Evolutionary conservation across 2,113 vertebrate species (phyloP), one percentile per base, ranked within the genome.

Genomic region (Eonycteris spelaea): DNA sequence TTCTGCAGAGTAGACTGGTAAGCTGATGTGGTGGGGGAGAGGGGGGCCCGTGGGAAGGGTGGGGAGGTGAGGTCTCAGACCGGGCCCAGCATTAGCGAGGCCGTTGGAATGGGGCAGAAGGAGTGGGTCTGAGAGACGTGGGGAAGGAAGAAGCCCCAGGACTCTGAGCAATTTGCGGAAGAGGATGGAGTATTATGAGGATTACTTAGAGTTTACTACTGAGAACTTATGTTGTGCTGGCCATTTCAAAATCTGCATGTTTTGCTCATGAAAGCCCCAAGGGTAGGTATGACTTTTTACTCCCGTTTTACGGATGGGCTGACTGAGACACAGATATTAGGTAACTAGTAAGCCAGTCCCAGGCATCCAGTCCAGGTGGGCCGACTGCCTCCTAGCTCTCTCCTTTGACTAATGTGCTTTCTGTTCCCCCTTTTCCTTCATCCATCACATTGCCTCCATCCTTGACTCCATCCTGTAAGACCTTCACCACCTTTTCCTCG

Each of bases 221-320:
- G 33, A 73, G 90, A 38, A 38, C 13, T 86, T 57, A 2, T 4
- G 8, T 10, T 24, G 24, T 43, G 13, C 70, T 73, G 73, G 38
- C 51, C 51, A 89, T 48, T 94, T 70, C 65, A 73, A 73, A 83
- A 33, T 19, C n/a, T 77, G 59, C 74, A 7, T 73, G n/a, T 63
- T 95, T 73, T 89, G 40, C 28, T 73, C 28, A 9, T 5, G 51
- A 38, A 82, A 59, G 10, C 24, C 79, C 38, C 57, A 84, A 45
- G 35, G 21, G 40, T 24, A 70, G 65, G 26, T 83, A 14, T 28
- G n/a, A 28, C 85, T 75, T 92, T 80, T 65, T 67, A 22, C 22
- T n/a, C n/a, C 73, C 57, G 24, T 70, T 75, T 95, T 74, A 71
- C 12, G 92, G 70, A 38, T 30, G 85, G 67, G 16, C 61, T 33